phyloP scores from a whole-genome alignment of 2,113 vertebrate species.

The Perca flavescens region DNA sequence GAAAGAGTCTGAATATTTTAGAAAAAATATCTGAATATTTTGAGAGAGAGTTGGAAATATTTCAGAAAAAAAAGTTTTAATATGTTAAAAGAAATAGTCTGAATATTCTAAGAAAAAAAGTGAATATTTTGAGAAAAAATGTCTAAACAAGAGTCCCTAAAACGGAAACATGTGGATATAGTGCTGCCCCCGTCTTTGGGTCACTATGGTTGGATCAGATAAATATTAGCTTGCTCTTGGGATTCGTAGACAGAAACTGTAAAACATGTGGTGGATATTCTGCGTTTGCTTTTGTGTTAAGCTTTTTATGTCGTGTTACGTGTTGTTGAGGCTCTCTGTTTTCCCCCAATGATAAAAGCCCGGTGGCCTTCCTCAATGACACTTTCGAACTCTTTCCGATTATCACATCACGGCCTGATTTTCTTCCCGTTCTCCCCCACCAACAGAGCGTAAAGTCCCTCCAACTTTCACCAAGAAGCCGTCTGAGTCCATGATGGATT shows the following conservation, averaged over 20 bases:
- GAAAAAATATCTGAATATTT: too few species aligned
- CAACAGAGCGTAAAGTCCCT: conserved; percentile 90
- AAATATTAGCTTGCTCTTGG: not conserved
- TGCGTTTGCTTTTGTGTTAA: conserved; percentile 22
- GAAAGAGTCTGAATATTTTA: too few species aligned
- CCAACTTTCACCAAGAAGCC: conserved; percentile 94
- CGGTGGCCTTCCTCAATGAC: conserved; percentile 31
- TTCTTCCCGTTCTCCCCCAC: conserved; percentile 39
- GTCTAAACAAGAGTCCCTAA: too few species aligned
- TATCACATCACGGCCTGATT: conserved; percentile 18
- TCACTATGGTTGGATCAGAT: not conserved
- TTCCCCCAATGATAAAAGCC: conserved; percentile 8
- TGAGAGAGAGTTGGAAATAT: too few species aligned
- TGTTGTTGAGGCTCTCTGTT: not conserved
- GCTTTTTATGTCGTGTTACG: not conserved
- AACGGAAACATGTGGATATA: too few species aligned
- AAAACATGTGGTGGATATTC: not conserved
- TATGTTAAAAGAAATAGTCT: too few species aligned
- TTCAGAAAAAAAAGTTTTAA: too few species aligned
- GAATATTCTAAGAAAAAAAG: too few species aligned
- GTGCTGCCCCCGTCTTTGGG: too few species aligned
- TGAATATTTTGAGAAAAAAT: too few species aligned
- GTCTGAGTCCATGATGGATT: conserved; percentile 90
- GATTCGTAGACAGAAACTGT: not conserved
- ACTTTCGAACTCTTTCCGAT: accelerated